Evolutionary conservation across 1,140 invertebrate genomes (phyloP), one percentile per base, ranked within the genome.

Genomic region (Choristoneura fumiferana): DNA sequence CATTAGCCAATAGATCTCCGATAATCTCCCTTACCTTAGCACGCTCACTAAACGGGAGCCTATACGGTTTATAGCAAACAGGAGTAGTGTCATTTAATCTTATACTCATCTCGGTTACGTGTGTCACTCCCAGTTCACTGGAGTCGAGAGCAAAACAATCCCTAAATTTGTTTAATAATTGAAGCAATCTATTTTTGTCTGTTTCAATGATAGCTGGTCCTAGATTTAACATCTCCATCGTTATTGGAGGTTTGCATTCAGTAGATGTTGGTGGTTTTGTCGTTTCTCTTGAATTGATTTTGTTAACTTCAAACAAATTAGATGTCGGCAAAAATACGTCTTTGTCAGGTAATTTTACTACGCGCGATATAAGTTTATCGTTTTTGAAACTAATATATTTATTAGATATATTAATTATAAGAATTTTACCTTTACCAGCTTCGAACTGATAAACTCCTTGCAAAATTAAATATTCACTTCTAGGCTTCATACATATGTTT

Each of bases 381-480:
- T 45, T 10, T 8, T 45, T 45, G 8, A 58, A 17, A 10, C 1
- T 15, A 2, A 58, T 15, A 1, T 5, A 2, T 17, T 45, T 37
- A 12, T 13, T 58, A 10, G 22, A 2, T n/a, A n/a, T n/a, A n/a
- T n/a, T n/a, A n/a, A n/a, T n/a, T n/a, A n/a, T n/a, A n/a, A n/a
- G n/a, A n/a, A n/a, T n/a, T n/a, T n/a, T n/a, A n/a, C n/a, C n/a
- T n/a, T n/a, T n/a, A n/a, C 34, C 43, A 37, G 1, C 10, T 18
- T 33, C n/a, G 9, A 39, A 53, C 10, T 52, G n/a, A 59, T 53
- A 59, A 18, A 52, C 37, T 3, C 57, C 57, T 52, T 38, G 43
- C 15, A 53, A 53, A n/a, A 53, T 22, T n/a, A 3, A 29, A 37
- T 58, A 59, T 37, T 59, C 34, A 8, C 22, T 29, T 1, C 12